These are phyloP conservation scores for Chelidonichthys spinosus DNA, from an alignment of 2,797 vertebrate genomes.

Conservation along the genomic window DNA sequence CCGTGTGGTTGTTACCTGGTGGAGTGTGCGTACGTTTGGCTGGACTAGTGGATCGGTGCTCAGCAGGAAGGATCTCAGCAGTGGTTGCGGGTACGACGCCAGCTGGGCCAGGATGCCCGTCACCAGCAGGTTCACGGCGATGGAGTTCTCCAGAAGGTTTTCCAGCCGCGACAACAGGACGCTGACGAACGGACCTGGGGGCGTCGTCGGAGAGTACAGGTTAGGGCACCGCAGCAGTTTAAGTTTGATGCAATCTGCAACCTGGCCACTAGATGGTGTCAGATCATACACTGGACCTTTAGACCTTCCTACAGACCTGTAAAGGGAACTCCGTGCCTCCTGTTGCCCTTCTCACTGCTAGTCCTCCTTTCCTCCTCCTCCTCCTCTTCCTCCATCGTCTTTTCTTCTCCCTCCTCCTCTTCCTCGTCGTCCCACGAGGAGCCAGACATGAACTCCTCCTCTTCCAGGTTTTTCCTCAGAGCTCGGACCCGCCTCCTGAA, in stretches of 20 bases:
- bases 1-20: conserved; percentile 85
- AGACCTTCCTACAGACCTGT: conserved; percentile 85
- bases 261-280: no score
- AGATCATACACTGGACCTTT: no score
- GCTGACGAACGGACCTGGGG: conserved; percentile 93
- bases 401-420: conserved; percentile 56
- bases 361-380: conserved; percentile 33
- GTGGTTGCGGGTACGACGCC: conserved; percentile 94
- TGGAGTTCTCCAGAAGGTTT: conserved; percentile 96
- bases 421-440: conserved; percentile 29
- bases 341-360: conserved; percentile 21
- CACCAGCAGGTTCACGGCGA: conserved; percentile 94
- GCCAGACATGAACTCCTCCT: conserved; percentile 74
- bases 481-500: conserved; percentile 69
- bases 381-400: conserved; percentile 54
- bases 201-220: conserved; percentile 8
- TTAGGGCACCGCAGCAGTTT: conserved; percentile 3
- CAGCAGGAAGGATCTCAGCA: conserved; percentile 92
- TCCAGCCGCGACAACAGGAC: conserved; percentile 95
- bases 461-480: conserved; percentile 63
- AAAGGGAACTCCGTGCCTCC: conserved; percentile 83
- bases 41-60: conserved; percentile 87
- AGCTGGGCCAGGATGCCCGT: conserved; percentile 94
- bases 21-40: conserved; percentile 87
- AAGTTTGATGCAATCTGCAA: no score